Evolutionary conservation across 2,888 invertebrate species (phyloP), one percentile per base, ranked within the genome.

Genomic region (Abscondita cerata): DNA sequence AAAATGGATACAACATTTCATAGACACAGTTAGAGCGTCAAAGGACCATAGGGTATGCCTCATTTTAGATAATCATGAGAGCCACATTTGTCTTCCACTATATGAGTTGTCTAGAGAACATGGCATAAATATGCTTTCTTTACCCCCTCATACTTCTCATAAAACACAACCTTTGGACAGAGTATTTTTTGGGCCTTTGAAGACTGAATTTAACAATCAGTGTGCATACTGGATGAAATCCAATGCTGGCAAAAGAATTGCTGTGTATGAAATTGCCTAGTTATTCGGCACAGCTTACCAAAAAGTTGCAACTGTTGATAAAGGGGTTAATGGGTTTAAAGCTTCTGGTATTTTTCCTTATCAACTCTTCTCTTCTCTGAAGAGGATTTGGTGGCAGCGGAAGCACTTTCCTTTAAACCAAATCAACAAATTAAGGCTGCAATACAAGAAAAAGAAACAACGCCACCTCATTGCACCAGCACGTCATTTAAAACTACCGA

Each of bases 151-250:
- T 36, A 36, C 36, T 9, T 36, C 4, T 12, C 36, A 36, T 36
- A 36, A 36, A 36, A 5, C 36, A 11, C 36, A 36, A 12, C 36
- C 36, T 12, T 12, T 36, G 36, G 11, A 12, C 36, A 36, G 36
- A 12, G 36, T 36, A 36, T 36, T 36, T 36, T 36, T 12, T 36
- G 11, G 36, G 3, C 36, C n/a, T 12, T 36, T 36, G 13, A 36
- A 36, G 13, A 36, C 36, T 36, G 36, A 36, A 36, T 36, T 36
- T 12, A 36, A 36, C 36, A 12, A 36, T 36, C 36, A 36, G 36
- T 36, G 36, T 36, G n/a, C 36, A 36, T 36, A 36, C 36, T 36
- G 36, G 36, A 36, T 9, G 36, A 36, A 36, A 36, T 36, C 13
- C 11, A 36, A 4, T 36, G 13, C 36, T 36, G 36, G 36, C 13